Evolutionary conservation across 2,113 vertebrate genomes (phyloP).

Genomic region (Camarhynchus parvulus): DNA sequence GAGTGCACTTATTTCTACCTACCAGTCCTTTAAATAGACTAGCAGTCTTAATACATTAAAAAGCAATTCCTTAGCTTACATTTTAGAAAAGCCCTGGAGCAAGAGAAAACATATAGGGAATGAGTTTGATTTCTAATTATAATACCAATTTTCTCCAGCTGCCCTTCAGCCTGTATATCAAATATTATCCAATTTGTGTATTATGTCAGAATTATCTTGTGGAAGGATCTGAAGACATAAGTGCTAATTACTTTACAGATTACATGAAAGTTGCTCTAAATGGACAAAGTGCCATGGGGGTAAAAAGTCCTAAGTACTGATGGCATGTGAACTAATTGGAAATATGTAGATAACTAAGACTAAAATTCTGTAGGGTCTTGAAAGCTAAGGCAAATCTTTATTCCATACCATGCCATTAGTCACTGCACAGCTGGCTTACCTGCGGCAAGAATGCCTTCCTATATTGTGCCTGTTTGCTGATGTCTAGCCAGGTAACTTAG

Average conservation of each 20-base stretch:
- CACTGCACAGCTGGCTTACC: neutral
- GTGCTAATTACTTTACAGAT: conserved; percentile 56
- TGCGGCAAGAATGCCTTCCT: neutral
- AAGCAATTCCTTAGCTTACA: neutral
- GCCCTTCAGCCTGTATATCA: conserved; percentile 29
- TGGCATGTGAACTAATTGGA: conserved; percentile 28
- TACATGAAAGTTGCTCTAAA: conserved; percentile 3
- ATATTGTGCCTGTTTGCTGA: neutral
- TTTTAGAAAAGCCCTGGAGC: conserved; percentile 30
- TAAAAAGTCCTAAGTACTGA: neutral
- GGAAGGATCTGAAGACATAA: conserved; percentile 31
- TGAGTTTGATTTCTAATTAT: conserved; percentile 54
- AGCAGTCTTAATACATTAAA: neutral
- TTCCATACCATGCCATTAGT: neutral
- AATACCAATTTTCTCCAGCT: conserved; percentile 51
- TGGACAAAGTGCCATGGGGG: neutral
- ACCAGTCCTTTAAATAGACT: neutral
- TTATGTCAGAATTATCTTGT: conserved; percentile 36
- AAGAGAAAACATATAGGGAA: neutral
- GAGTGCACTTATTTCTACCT: neutral
- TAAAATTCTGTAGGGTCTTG: neutral
- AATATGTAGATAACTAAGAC: conserved; percentile 28
- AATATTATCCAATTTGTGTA: conserved; percentile 35
- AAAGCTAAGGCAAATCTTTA: neutral
- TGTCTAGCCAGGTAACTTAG: neutral